A percentile compares a stretch with the other conserved stretches of the same genome.
phyloP scores from a whole-genome alignment of 53 echinoderm and acorn worm genomes.

The Hippasteria phrygiana region DNA sequence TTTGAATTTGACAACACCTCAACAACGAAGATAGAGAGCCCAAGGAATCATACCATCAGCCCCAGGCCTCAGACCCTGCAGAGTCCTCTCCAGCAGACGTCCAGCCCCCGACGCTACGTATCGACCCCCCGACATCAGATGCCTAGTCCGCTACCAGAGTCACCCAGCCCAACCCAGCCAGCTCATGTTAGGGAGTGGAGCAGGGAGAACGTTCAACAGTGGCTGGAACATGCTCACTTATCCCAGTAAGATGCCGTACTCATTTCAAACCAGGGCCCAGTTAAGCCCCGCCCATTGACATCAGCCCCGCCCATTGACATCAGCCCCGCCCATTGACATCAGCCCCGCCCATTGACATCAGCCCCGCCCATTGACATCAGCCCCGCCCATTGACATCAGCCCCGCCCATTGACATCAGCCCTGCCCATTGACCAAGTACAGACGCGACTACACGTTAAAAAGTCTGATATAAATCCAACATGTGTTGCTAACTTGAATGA shows the following conservation, averaged over 20 bases:
- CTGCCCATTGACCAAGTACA: too few species aligned
- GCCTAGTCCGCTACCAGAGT: constrained; percentile 49
- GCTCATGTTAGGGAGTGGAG: constrained; percentile 71
- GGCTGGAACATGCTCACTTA: constrained; percentile 64
- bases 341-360: too few species aligned
- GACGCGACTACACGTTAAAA: too few species aligned
- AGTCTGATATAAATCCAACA: too few species aligned
- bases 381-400: too few species aligned
- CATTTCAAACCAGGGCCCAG: too few species aligned
- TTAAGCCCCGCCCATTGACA: too few species aligned
- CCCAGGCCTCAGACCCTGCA: constrained; percentile 21
- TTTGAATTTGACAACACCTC: constrained; percentile 38
- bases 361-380: too few species aligned
- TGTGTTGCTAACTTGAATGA: too few species aligned
- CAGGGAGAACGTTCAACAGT: constrained; percentile 73
- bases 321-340: too few species aligned
- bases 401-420: too few species aligned
- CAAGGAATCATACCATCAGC: background rate
- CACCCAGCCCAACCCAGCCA: constrained; percentile 18
- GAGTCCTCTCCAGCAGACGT: constrained; percentile 12
- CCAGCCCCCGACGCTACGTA: constrained; percentile 45
- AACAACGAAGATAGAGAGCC: background rate
- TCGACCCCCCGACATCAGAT: constrained; percentile 42
- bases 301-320: too few species aligned
- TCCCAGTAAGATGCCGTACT: background rate